Conservation (phyloP, 2,888 invertebrate genomes). For the Thecophora atra region DNA sequence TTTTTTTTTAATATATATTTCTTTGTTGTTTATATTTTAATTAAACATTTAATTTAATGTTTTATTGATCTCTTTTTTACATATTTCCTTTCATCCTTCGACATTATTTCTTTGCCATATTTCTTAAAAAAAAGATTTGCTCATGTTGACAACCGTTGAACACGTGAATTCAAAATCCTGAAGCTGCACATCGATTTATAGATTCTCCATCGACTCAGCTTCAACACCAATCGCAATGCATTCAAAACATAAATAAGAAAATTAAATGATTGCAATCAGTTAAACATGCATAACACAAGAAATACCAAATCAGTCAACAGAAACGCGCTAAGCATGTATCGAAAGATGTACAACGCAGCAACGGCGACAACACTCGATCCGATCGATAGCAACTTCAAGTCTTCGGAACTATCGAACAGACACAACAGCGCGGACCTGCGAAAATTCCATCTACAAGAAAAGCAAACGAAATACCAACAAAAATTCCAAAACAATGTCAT, state of each 20-base stretch:
- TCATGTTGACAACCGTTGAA: no score
- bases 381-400: conserved; percentile 11
- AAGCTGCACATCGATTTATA: neutral
- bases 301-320: conserved; percentile 39
- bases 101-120: no score
- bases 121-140: no score
- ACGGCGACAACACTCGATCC: neutral
- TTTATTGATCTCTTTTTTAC: no score
- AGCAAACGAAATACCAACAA: conserved; percentile 58
- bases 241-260: conserved; percentile 42
- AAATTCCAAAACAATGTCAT: conserved; percentile 65
- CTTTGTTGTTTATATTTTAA: no score
- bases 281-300: conserved; percentile 29
- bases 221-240: conserved; percentile 31
- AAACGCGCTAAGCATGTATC: neutral
- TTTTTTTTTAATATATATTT: no score
- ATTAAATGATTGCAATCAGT: conserved; percentile 44
- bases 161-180: no score
- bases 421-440: conserved; percentile 30
- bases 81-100: no score
- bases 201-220: neutral
- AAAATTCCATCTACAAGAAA: conserved; percentile 30
- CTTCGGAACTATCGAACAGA: neutral
- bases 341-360: neutral
- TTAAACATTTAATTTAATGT: no score